Base-by-base conservation (phyloP, 1,140 invertebrate genomes). In the Apolygus lucorum region DNA sequence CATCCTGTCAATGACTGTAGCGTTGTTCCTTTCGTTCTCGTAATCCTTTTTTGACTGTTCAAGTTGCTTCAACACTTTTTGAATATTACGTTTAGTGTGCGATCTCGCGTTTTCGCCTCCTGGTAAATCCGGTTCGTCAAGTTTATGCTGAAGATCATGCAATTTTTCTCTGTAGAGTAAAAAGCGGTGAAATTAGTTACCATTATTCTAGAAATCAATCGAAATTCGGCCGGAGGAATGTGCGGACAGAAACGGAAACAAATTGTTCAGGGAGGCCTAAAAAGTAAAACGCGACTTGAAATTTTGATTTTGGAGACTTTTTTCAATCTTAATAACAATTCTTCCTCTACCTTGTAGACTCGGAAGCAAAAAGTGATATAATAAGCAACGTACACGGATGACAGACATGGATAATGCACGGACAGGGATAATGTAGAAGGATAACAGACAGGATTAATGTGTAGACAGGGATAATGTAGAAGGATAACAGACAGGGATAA, bases 1-100 rank as follows among this genome's bases (percentile, higher is more conserved):
- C 72, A 87, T 90, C 74, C 83, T 86, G 72, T 90, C 87, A 0
- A 84, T 82, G 0, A 90, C 78, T 22, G 82, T 83, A 0, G 84
- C 77, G 8, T 80, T 80, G 25, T 82, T 79, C 52, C 80, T 74
- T 54, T 86, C 84, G 0, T 78, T 74, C 25, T 85, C 83, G 67
- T 85, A 85, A 2, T 82, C 81, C 14, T 81, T 78, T 74, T 87
- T 87, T 0, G 84, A 84, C 0, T 76, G 74, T 22, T 81, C 78
- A 1, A 91, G 80, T 68, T 89, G 86, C 0, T 81, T 78, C 49
- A 86, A 75, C 52, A 89, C 83, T 74, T 85, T 84, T 66, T 83
- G 8, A 49, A 90, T 84, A 74, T 88, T 88, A 17, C 82, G 75
- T 74, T 71, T 80, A 67, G 67, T 83, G 78, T 17, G 74, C 74